These are phyloP conservation scores for Anisognathus igniventris DNA, from an alignment of 2,797 vertebrate genomes.

Conservation along the genomic window DNA sequence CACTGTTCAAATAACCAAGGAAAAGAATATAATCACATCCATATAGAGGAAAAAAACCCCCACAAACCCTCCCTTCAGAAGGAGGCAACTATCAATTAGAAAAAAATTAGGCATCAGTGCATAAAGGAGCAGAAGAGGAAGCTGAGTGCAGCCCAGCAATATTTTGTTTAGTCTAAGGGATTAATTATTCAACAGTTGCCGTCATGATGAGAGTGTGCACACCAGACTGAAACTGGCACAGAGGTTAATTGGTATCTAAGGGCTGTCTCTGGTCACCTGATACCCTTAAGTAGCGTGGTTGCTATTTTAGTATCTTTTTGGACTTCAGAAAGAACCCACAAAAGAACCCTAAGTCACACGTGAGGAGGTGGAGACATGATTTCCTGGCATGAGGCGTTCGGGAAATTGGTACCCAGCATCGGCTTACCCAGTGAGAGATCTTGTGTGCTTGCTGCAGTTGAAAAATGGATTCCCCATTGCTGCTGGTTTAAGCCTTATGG, in stretches of 20 bases:
- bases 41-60: neutral
- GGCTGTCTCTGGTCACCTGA: slow-evolving; percentile 33
- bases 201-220: slow-evolving; percentile 33
- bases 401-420: neutral
- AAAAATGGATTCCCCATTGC: slow-evolving; percentile 53
- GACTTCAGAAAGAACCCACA: neutral
- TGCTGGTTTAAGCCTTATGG: slow-evolving; percentile 54
- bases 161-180: slow-evolving; percentile 56
- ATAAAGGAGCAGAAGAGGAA: slow-evolving; percentile 14
- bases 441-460: slow-evolving; percentile 4
- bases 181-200: slow-evolving; percentile 72
- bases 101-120: neutral
- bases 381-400: neutral
- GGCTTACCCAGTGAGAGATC: neutral
- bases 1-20: neutral
- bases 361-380: neutral
- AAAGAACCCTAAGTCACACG: neutral
- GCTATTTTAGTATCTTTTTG: slow-evolving; percentile 50
- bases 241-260: slow-evolving; percentile 71
- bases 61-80: neutral
- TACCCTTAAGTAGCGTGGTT: neutral
- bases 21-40: neutral
- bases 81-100: neutral
- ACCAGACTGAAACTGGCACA: slow-evolving; percentile 53
- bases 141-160: neutral